Evolutionary conservation across 2,888 invertebrate genomes (phyloP), one percentile per base, ranked within the genome.

Genomic region (Drosophila neonasuta): DNA sequence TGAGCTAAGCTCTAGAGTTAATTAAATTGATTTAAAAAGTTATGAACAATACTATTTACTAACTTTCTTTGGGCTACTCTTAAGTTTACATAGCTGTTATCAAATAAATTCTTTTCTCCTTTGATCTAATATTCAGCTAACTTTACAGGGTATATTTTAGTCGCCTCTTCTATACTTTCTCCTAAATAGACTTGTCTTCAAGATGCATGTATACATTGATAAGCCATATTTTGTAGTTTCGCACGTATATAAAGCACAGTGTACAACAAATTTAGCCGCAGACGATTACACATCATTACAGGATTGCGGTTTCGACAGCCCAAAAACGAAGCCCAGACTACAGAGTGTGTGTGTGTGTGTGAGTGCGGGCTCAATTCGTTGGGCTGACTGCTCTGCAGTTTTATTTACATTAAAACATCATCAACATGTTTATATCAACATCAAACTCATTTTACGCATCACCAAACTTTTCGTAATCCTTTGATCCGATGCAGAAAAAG

Each of bases 351-450:
- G 32, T 3, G 32, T 34, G 20, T 10, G 34, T 34, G 34, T 42
- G 10, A 24, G 9, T 50, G n/a, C 44, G 36, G 44, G 46, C 48
- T 60, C 48, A 55, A 58, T 67, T 57, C 56, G 17, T 20, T 60
- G 71, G 44, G 9, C 29, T 63, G 71, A 39, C 11, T 68, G 56
- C 41, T 49, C 50, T 46, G 11, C 63, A 72, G 67, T 79, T 79
- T 79, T 87, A 84, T 87, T 87, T 85, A 84, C 87, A 84, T 84
- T 84, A 84, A 84, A 87, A 82, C 80, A 84, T 87, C 83, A 84
- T 87, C 87, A 84, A 85, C 83, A 80, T 87, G 83, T 87, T 84
- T 84, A 87, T 87, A 87, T 87, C 80, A 80, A 82, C 83, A 87
- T 84, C 87, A 84, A 87, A 84, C 87, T 84, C 83, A 84, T 84